Base-by-base conservation (phyloP, 2,797 vertebrate genomes). In the Ctenopoma multispine region DNA sequence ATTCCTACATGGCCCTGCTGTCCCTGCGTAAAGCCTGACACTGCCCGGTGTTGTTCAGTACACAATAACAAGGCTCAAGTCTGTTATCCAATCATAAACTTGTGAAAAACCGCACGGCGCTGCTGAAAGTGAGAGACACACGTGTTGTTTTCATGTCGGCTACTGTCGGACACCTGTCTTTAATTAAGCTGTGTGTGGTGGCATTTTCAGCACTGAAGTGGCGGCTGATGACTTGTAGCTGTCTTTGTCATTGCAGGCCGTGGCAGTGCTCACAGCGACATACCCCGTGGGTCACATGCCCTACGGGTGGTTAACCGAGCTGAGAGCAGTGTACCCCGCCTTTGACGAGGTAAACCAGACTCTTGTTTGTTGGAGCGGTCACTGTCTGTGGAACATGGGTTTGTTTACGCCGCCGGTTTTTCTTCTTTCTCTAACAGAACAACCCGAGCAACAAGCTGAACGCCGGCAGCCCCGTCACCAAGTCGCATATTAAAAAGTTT, bases 211-310 rank as follows among this genome's bases (percentile, higher is more conserved):
- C 64, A 10, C 79, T 72, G 53, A 66, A 60, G 24, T 15, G 34
- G 60, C 1, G 15, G 62, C 18, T 17, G 55, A 60, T 73, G 68
- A 89, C 68, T 78, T 59, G 41, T 59, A 41, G 60, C 49, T 58
- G 64, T 87, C 64, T 90, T 74, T 89, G 88, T 83, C 67, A 72
- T 91, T 89, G 0, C 81, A 99, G 98, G 98, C 98, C 0, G 97
- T 99, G 82, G 98, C 98, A 0, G 97, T 99, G 82, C 90, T 99
- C 88, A 99, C 98, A 34, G 98, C 98, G 58, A 98, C 98, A 0
- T 99, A 99, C 87, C 98, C 98, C 0, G 98, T 99, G 86, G 98
- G 98, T 85, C 98, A 99, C 90, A 98, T 99, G 97, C 98, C 98
- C 0, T 99, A 99, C 20, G 98, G 98, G 59, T 99, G 98, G 98